Base-by-base conservation (phyloP, 1,140 invertebrate genomes). In the Phenacoccus solenopsis region DNA sequence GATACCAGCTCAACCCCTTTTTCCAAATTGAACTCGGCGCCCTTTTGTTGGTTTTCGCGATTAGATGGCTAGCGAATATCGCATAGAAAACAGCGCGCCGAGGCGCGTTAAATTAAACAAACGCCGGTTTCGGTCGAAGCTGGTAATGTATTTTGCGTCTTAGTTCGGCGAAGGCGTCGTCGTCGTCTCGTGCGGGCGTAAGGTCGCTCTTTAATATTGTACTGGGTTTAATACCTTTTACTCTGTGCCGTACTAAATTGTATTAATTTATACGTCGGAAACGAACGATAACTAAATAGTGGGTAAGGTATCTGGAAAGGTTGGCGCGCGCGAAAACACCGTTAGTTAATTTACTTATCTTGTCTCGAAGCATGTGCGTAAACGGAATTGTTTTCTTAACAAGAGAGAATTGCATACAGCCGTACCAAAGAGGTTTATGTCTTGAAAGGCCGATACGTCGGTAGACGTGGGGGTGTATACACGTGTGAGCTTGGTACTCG, bases 341-440 rank as follows among this genome's bases (percentile, higher is more conserved):
- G 59, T 64, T 64, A 64, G 59, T 64, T 64, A 64, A 64, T 64
- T 64, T 64, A 64, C 59, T 64, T 64, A 64, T 64, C 59, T 64
- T 64, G 22, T 64, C 22, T 16, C 7, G 59, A 24, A 27, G 21
- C 59, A 64, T 64, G 59, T 64, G 59, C 59, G 59, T 64, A 27
- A 24, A 64, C 25, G 59, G 25, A 64, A 25, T 64, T 25, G 21
- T 64, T 64, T 64, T 64, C 59, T 64, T 64, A 49, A 49, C 38
- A n/a, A n/a, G n/a, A n/a, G 38, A 49, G 38, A 9, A 49, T 49
- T n/a, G 38, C 38, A n/a, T n/a, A n/a, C n/a, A n/a, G n/a, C n/a
- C 38, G 30, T n/a, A 5, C 38, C 4, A 16, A 49, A n/a, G n/a
- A n/a, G n/a, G n/a, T n/a, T n/a, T n/a, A n/a, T n/a, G n/a, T n/a